Conservation (phyloP, 1,140 invertebrate genomes). For the Idris sp. region DNA sequence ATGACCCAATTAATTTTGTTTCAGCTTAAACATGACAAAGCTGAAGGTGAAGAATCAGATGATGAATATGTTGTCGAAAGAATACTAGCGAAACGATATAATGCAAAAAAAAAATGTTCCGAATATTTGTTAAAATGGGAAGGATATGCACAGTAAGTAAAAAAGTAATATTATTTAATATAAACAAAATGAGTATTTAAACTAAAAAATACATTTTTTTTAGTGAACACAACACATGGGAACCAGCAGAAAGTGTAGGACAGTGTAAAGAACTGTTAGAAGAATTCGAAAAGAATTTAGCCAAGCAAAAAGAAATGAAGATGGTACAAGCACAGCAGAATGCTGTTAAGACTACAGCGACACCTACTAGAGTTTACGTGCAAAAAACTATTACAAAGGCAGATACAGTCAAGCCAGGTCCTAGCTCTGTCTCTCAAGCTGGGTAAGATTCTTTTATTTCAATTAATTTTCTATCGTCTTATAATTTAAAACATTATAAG, state of each 20-base stretch:
- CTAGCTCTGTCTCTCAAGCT: conserved; percentile 71
- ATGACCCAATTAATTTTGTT: too few relatives aligned
- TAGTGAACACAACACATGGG: conserved; percentile 88
- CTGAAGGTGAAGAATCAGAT: conserved; percentile 74
- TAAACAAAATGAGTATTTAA: too few relatives aligned
- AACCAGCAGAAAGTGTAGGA: conserved; percentile 84
- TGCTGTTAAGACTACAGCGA: conserved; percentile 66
- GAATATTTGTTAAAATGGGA: conserved; percentile 92
- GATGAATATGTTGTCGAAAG: conserved; percentile 86
- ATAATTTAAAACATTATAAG: too few relatives aligned
- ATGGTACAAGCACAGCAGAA: conserved; percentile 74
- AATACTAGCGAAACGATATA: conserved; percentile 88
- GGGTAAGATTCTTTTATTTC: conserved; percentile 60
- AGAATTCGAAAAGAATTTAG: conserved; percentile 87
- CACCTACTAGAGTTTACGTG: conserved; percentile 50
- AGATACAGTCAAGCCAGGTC: conserved; percentile 72
- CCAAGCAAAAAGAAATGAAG: conserved; percentile 85
- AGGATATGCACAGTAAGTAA: conserved; percentile 84
- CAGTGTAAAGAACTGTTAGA: conserved; percentile 86
- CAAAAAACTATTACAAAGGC: conserved; percentile 70
- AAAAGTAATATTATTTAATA: too few relatives aligned
- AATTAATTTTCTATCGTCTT: too few relatives aligned
- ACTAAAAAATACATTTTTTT: too few relatives aligned
- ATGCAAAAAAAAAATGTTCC: conserved; percentile 85
- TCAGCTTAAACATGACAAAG: conserved; percentile 51